phyloP scores from a whole-genome alignment of 1,140 invertebrate species.

The Drosophila sp. region DNA sequence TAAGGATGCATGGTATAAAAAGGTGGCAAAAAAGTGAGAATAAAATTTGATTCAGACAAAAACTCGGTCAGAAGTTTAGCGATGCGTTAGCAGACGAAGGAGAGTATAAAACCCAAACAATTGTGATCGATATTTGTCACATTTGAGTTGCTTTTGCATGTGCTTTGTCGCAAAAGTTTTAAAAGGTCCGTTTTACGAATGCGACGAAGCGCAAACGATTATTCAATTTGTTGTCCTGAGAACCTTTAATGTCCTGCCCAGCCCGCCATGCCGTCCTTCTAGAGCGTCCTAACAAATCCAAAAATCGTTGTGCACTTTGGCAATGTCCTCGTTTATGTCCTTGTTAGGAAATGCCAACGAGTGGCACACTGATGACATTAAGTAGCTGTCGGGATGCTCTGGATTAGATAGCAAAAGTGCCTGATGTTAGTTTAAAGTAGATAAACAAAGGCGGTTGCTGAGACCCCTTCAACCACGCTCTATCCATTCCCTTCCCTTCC shows the following conservation, averaged over 20 bases:
- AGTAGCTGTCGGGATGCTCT: slow-evolving; percentile 76
- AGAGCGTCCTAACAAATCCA: background rate
- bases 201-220: slow-evolving; percentile 75
- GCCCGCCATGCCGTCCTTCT: slow-evolving; percentile 2
- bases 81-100: slow-evolving; percentile 29
- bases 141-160: slow-evolving; percentile 21
- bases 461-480: slow-evolving; percentile 1
- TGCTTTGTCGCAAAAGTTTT: slow-evolving; percentile 48
- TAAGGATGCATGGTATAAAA: background rate
- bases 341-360: slow-evolving; percentile 67
- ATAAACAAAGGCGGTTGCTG: slow-evolving; percentile 74
- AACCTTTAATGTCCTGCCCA: slow-evolving; percentile 43
- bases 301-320: slow-evolving; percentile 65
- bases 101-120: slow-evolving; percentile 44
- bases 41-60: slow-evolving; percentile 38
- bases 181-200: slow-evolving; percentile 70
- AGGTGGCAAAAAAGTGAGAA: slow-evolving; percentile 10
- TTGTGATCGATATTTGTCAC: slow-evolving; percentile 67
- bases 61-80: slow-evolving; percentile 51
- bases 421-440: slow-evolving; percentile 81
- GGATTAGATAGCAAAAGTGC: slow-evolving; percentile 78
- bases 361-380: slow-evolving; percentile 76
- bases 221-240: slow-evolving; percentile 66
- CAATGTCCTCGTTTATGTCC: slow-evolving; percentile 40
- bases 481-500: background rate